Base-by-base conservation (phyloP, 2,888 invertebrate genomes). In the Sycophila texana region DNA sequence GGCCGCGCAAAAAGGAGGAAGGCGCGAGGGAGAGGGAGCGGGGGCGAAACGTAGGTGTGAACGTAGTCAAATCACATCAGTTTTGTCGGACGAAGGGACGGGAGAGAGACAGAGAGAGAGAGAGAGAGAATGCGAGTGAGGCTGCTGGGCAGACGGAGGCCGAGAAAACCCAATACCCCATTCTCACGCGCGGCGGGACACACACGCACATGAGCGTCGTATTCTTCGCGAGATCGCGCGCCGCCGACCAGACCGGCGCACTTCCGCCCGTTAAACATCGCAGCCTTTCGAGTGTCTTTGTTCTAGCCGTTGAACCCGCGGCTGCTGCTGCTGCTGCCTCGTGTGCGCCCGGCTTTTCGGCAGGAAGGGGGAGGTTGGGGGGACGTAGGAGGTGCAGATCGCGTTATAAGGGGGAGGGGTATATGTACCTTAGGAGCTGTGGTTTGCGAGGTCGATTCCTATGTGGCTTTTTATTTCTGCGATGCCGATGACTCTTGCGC, bases 31-130 rank as follows among this genome's bases (percentile, higher is more conserved):
- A 60, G 51, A 66, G 68, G 65, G 47, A 67, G 61, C 65, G 68
- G 67, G 49, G 66, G 67, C 68, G 74, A 74, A 71, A 81, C 83
- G 85, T 88, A 88, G 88, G 87, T 88, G 88, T 86, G 88, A 88
- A 88, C 86, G 84, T 86, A 87, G 88, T 88, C 88, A 88, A 88
- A 88, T 88, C 88, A 86, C 87, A 86, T 88, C 87, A 86, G 84
- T 83, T 84, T 82, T 82, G 71, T 53, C 55, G 77, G 65, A 66
- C 70, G 53, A 57, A 73, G 55, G 55, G 14, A 49, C 18, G 2
- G 13, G 10, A 26, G 18, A 60, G n/a, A n/a, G n/a, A n/a, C n/a
- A n/a, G n/a, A n/a, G n/a, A 60, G 30, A 58, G 30, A 10, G 12
- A 22, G n/a, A 10, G 12, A 10, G 10, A 26, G 30, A 20, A 16